These are phyloP conservation scores for Trissonchulus latispiculum DNA, from an alignment of 2,888 invertebrate genomes.

Conservation along the genomic window DNA sequence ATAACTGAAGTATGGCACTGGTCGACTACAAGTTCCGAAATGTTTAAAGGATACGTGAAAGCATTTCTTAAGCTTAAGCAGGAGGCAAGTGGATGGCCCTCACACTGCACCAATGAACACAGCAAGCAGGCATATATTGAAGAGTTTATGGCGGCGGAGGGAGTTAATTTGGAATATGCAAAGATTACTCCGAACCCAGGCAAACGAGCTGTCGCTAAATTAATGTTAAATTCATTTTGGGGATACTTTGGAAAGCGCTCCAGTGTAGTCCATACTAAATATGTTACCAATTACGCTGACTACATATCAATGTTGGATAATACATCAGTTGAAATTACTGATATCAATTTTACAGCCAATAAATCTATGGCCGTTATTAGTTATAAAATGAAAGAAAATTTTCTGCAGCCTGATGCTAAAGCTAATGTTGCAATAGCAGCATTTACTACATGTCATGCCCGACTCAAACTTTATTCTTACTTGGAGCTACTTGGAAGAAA, in stretches of 20 bases:
- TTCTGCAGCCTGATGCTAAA: too few species aligned
- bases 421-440: too few species aligned
- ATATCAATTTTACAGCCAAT: too few species aligned
- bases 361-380: background rate
- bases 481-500: too few species aligned
- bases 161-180: background rate
- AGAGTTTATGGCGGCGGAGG: background rate
- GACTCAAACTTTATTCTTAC: too few species aligned
- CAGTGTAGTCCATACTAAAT: background rate
- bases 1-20: constrained; percentile 11
- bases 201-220: too few species aligned
- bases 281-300: background rate
- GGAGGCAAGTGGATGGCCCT: background rate
- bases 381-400: background rate
- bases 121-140: background rate
- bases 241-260: background rate
- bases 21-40: too few species aligned
- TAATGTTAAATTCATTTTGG: too few species aligned
- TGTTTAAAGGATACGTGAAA: background rate
- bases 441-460: constrained; percentile 40
- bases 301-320: background rate
- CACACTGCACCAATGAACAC: background rate
- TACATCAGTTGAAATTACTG: background rate
- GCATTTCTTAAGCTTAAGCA: background rate
- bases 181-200: background rate